Base-by-base conservation (phyloP, 2,113 vertebrate species). In the Grantiella picta region DNA sequence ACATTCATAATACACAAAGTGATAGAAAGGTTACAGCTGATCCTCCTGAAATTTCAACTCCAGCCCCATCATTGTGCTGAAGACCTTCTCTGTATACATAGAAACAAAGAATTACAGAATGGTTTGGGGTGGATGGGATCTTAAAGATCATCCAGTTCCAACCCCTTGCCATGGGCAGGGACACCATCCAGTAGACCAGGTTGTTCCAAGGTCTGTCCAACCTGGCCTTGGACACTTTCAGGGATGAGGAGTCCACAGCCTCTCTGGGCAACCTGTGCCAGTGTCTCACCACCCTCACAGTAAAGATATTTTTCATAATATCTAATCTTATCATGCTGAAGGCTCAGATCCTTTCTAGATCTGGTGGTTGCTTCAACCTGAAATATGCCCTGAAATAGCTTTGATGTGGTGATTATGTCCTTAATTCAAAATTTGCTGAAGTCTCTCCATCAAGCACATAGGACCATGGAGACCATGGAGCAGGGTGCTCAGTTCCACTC, bases 381-480 rank as follows among this genome's bases (percentile, higher is more conserved):
- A n/a, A n/a, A n/a, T n/a, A 2, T 61, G 31, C 10, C 25, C 21
- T 85, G n/a, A 11, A 53, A 13, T 15, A 54, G 18, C 5, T 87
- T 85, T 65, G 35, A 44, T 54, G 77, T 47, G 27, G 4, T 71
- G 11, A 47, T 56, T 61, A 12, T 53, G 23, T 56, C 17, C 25
- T n/a, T 60, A 63, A 57, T 16, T 52, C 15, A 70, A 36, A 88
- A 70, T 60, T 38, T 29, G 18, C 5, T 63, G n/a, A 56, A 44
- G 6, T 42, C 40, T 56, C 79, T 81, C 38, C 38, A 68, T 63
- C n/a, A 21, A 54, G n/a, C 25, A 27, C 0, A 0, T 28, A 19
- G 4, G 7, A 40, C 24, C 19, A 28, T 4, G 10, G 12, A 65
- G 7, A 49, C 47, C 47, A 49, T 12, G 47, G 44, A 8, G 5